Conservation (phyloP, 2,888 invertebrate genomes). For the Colostygia pectinataria region DNA sequence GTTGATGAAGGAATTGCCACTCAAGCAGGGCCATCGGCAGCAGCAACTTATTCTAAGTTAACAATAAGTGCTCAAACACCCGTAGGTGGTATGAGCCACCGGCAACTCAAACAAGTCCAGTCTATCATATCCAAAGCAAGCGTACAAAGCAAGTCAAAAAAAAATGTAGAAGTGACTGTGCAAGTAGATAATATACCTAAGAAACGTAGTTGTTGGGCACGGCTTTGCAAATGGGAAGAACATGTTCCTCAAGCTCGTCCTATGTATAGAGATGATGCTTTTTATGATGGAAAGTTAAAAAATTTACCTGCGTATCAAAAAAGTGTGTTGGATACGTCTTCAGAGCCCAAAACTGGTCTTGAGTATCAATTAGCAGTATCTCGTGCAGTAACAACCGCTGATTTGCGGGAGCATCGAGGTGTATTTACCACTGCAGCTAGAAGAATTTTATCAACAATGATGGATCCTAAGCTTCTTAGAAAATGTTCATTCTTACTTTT, state of each 20-base stretch:
- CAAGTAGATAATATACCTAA: conserved; percentile 37
- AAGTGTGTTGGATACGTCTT: conserved; percentile 53
- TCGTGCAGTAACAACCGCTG: conserved; percentile 63
- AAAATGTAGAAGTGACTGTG: conserved; percentile 46
- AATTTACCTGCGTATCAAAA: conserved; percentile 65
- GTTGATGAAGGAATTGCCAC: conserved; percentile 47
- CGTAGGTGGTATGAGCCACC: conserved; percentile 56
- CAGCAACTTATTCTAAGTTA: conserved; percentile 51
- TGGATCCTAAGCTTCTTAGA: conserved; percentile 64
- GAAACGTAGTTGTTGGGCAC: conserved; percentile 53
- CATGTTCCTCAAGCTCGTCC: conserved; percentile 66
- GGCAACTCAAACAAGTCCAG: conserved; percentile 64
- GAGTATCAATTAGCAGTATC: conserved; percentile 76
- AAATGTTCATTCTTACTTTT: conserved; percentile 58
- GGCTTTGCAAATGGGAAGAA: conserved; percentile 63
- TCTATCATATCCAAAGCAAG: conserved; percentile 61
- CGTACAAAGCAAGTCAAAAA: conserved; percentile 45
- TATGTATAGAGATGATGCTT: conserved; percentile 74
- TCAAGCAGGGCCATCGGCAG: conserved; percentile 58
- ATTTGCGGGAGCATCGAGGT: conserved; percentile 63
- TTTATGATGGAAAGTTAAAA: conserved; percentile 65
- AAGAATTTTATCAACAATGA: conserved; percentile 72
- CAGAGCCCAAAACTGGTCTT: conserved; percentile 60
- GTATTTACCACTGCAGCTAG: conserved; percentile 68
- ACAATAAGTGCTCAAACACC: conserved; percentile 58